These are phyloP conservation scores for Chromoteleia sp. DNA, from an alignment of 2,888 invertebrate genomes.

Conservation along the genomic window DNA sequence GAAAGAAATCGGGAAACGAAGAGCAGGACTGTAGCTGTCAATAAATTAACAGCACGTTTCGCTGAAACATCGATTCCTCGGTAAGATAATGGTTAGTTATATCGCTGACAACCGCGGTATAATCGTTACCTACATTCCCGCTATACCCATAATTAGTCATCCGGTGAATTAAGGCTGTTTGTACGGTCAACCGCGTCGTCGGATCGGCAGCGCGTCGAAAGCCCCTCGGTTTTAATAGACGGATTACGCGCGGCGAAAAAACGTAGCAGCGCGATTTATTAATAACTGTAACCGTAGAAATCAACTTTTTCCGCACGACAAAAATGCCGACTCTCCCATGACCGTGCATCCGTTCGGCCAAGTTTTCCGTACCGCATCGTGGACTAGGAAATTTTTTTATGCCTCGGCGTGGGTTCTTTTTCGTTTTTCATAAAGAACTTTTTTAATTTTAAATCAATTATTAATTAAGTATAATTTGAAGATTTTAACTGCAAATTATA, in stretches of 20 bases:
- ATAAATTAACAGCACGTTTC: slow-evolving; percentile 54
- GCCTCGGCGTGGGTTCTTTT: no score
- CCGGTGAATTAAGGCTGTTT: slow-evolving; percentile 51
- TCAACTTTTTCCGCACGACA: slow-evolving; percentile 3
- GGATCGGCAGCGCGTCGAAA: slow-evolving; percentile 51
- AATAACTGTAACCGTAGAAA: slow-evolving; percentile 36
- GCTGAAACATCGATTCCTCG: slow-evolving; percentile 46
- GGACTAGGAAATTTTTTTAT: no score
- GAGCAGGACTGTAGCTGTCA: slow-evolving; percentile 19
- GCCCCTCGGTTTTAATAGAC: slow-evolving; percentile 19
- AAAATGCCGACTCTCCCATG: slow-evolving; percentile 24
- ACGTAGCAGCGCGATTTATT: slow-evolving; percentile 25
- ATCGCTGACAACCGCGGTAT: slow-evolving; percentile 58
- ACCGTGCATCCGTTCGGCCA: slow-evolving; percentile 11
- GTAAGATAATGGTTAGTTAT: slow-evolving; percentile 48
- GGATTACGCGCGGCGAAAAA: slow-evolving; percentile 39
- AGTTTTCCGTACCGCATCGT: background rate
- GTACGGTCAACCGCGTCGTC: slow-evolving; percentile 43
- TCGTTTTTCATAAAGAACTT: no score
- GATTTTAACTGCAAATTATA: no score
- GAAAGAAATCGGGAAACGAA: slow-evolving; percentile 9
- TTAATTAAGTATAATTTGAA: no score
- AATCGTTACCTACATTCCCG: slow-evolving; percentile 55
- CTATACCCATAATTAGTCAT: slow-evolving; percentile 58
- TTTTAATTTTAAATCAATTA: no score